Evolutionary conservation across 1,140 invertebrate genomes (phyloP), one percentile per base, ranked within the genome.

Genomic region (Araneus ventricosus): DNA sequence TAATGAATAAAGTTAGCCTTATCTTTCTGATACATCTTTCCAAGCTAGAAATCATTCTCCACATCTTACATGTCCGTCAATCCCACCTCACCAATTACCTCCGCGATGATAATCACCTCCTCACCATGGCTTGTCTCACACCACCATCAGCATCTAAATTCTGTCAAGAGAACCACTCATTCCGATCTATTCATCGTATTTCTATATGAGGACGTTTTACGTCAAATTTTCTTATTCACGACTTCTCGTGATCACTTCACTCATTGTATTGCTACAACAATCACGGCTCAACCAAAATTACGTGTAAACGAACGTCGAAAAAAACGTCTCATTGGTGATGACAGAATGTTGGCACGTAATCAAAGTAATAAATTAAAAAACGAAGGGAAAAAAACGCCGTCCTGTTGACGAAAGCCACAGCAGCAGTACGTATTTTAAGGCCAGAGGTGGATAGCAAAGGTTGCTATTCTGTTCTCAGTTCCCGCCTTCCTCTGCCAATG

Each of bases 321-420:
- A 75, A 75, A 37, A 75, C 34, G 30, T 75, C 70, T 75, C 70
- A 34, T 75, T 75, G 70, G 70, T 34, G 70, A 75, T 75, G 70
- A 75, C 70, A 75, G 70, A 75, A 75, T 75, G 70, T 34, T 75
- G 70, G 70, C 70, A 75, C 70, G 70, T 75, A 75, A 75, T 75
- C 70, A 75, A 34, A 30, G 70, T 75, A 75, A 75, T 75, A 75
- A 75, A 75, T 75, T 75, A 27, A 27, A 30, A 70, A 70, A 70
- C 22, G n/a, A 63, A 63, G 59, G 3, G 59, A 22, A 17, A 4
- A 75, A 37, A 75, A 75, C 34, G 37, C 5, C 0, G 27, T 37
- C 70, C 37, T 75, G 70, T 75, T 75, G 70, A 75, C 70, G 70
- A 75, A 75, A 30, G 17, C 34, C 17, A 75, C 45, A 52, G 45